Percentiles rank a stretch among this genome's conserved stretches.
Evolutionary conservation across 2,888 invertebrate genomes (phyloP).

Genomic region (Plebejus anna): DNA sequence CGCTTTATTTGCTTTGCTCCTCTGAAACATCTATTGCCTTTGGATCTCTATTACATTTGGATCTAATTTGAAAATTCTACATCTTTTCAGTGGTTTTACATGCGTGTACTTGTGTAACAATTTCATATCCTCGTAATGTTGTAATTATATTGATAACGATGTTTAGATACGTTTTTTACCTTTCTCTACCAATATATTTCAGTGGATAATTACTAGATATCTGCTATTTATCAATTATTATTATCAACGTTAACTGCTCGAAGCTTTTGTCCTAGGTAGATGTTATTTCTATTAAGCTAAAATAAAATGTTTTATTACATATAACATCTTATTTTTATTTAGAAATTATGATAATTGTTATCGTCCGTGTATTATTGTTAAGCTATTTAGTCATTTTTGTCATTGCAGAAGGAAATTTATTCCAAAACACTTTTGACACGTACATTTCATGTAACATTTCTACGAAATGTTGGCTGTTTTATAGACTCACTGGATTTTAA

Average conservation of each 20-base stretch:
- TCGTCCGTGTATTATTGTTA: background rate
- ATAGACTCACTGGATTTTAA: constrained; percentile 51
- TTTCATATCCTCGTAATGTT: background rate
- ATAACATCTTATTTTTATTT: too few species aligned
- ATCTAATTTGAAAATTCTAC: background rate
- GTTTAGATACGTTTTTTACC: background rate
- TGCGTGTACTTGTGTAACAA: background rate
- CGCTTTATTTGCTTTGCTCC: background rate
- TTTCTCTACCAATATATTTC: background rate
- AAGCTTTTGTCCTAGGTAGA: too few species aligned
- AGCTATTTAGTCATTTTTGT: background rate
- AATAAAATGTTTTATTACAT: too few species aligned
- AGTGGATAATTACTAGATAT: too few species aligned
- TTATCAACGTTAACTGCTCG: too few species aligned
- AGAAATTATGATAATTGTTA: background rate
- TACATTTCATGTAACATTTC: constrained; percentile 44
- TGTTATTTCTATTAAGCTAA: too few species aligned
- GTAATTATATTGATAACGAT: background rate
- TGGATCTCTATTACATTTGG: background rate
- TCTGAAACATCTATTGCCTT: background rate
- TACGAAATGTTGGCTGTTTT: constrained; percentile 39
- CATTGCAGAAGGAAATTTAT: constrained; percentile 10
- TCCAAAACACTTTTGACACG: constrained; percentile 38
- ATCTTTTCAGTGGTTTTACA: background rate
- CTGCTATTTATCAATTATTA: too few species aligned